Evolutionary conservation across 2,113 vertebrate species (phyloP), one percentile per base, ranked within the genome.

Genomic region (Pardalotus punctatus): DNA sequence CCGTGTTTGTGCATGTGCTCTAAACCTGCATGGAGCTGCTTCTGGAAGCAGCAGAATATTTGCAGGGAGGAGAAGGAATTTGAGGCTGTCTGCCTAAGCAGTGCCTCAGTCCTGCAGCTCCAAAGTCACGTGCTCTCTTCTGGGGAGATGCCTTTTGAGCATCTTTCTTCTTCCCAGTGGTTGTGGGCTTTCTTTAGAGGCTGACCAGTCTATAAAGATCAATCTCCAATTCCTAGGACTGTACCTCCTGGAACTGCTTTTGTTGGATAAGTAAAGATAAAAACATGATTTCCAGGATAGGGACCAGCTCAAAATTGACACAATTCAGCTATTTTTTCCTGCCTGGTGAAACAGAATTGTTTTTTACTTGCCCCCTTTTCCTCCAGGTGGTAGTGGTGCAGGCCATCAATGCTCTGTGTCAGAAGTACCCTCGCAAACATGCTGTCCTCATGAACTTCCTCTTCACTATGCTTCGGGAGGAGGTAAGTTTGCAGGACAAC

Each of bases 401-500:
- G 94, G 98, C 98, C 38, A 98, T 98, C 95, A 98, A 97, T 0
- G 97, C 98, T 1, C 96, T 98, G 51, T 98, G 98, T 85, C 98
- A 98, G 97, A 98, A 98, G 82, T 98, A 98, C 38, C 98, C 98
- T 78, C 98, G 98, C 54, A 98, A 98, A 66, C 98, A 98, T 0
- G 93, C 98, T 0, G 97, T 98, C 71, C 98, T 98, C 82, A 98
- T 98, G 98, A 98, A 97, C 93, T 98, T 98, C 84, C 98, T 98
- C 69, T 98, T 98, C 96, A 98, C 98, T 29, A 98, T 98, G 98
- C 97, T 98, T 48, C 97, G 98, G 25, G 98, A 98, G 62, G 98
- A 98, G 97, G 98, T 98, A 69, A 67, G 97, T n/a, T 36, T 14
- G 14, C 31, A 56, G 36, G 19, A n/a, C 31, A 17, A 0, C 40